Base-by-base conservation (phyloP, 92 coral and sea anemone genomes). In the Porites evermanni region DNA sequence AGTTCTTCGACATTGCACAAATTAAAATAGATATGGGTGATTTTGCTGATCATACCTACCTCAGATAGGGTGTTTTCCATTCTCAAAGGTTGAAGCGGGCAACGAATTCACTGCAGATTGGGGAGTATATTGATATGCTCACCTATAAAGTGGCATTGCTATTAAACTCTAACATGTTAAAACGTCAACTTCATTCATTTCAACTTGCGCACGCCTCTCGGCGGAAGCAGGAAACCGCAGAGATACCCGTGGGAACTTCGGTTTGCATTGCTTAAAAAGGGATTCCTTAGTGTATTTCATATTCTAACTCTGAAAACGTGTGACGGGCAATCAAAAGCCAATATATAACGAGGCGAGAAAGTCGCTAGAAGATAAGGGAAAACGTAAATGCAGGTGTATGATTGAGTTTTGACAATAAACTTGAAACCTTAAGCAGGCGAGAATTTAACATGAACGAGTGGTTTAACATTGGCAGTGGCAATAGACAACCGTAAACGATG, bases 261-360 rank as follows among this genome's bases (percentile, higher is more conserved):
- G 47, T 38, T 47, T 20, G 52, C 82, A 61, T 53, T 38, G 32
- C 64, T 11, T 20, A 38, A 38, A 38, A 38, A 38, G 47, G 7
- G 47, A 38, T 0, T 38, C 47, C 47, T 38, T 38, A 4, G 24
- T 21, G 38, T 1, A 58, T 61, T 14, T 16, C 17, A 50, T 21
- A 51, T 64, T 78, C 23, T 24, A 64, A 19, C 24, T 5, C 44
- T 63, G 66, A 66, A 60, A 60, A 24, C 73, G 21, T 67, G 74
- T 79, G 83, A 47, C 50, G 21, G n/a, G 83, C 51, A 47, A 65
- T 29, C 24, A 19, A 65, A 79, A 79, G 83, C 83, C 74, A 79
- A 79, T 79, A 79, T 79, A 21, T 8, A 14, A 13, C 20, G 64
- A 44, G 74, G 72, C 51, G 83, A 51, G 83, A 65, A 44, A 47